Percentiles rank a stretch among this genome's conserved stretches.
Evolutionary conservation across 1,140 invertebrate genomes (phyloP).

Genomic region (Physella acuta): DNA sequence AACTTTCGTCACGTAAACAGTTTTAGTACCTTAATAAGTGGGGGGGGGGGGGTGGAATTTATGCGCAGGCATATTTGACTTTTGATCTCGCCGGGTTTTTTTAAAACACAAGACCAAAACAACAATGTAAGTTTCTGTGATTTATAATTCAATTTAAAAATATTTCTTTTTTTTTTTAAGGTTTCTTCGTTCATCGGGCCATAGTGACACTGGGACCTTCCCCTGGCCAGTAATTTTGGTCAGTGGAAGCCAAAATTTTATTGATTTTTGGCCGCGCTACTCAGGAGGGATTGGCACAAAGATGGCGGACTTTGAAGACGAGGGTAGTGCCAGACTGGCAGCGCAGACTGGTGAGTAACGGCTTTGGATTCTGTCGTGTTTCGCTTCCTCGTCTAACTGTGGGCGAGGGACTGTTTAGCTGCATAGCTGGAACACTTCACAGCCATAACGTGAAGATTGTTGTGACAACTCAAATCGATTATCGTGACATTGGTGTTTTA

Average conservation of each 20-base stretch:
- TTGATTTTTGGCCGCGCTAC: background rate
- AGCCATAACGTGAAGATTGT: background rate
- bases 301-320: conserved; percentile 15
- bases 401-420: background rate
- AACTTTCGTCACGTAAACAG: no score
- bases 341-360: conserved; percentile 11
- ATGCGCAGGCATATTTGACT: no score
- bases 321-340: background rate
- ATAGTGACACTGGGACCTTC: conserved; percentile 5
- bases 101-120: no score
- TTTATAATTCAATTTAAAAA: no score
- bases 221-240: conserved; percentile 2
- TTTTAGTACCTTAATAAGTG: no score
- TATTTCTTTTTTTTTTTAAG: no score
- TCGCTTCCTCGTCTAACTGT: background rate
- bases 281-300: background rate
- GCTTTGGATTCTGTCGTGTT: background rate
- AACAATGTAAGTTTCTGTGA: no score
- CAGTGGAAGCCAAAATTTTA: conserved; percentile 9
- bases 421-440: background rate
- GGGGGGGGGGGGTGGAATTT: no score
- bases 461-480: background rate
- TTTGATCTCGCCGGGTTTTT: no score
- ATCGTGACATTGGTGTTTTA: no score
- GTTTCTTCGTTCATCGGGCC: no score